Conservation (phyloP, 1,140 invertebrate genomes). For the Drosophila tristis region DNA sequence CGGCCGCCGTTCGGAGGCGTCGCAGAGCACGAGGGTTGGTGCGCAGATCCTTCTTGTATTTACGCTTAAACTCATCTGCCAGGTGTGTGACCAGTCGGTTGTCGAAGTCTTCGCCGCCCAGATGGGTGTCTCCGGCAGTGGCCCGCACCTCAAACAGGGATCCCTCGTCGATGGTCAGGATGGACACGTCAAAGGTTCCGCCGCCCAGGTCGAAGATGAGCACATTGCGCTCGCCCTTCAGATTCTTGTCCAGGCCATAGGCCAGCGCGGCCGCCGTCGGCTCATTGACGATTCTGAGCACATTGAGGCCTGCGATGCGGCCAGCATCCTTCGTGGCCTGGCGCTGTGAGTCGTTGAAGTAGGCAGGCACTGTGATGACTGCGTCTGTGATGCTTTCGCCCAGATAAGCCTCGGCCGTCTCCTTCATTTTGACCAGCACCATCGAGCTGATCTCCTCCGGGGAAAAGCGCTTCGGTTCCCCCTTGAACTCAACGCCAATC, state of each 20-base stretch:
- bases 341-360: constrained; percentile 88
- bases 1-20: constrained; percentile 90
- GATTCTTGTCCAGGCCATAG: constrained; percentile 91
- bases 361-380: constrained; percentile 87
- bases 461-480: constrained; percentile 89
- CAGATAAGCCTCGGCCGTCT: constrained; percentile 92
- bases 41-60: constrained; percentile 92
- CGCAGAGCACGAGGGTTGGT: constrained; percentile 91
- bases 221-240: constrained; percentile 90
- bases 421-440: constrained; percentile 92
- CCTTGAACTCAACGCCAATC: constrained; percentile 90
- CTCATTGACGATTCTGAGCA: constrained; percentile 90
- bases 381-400: constrained; percentile 88
- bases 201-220: constrained; percentile 91
- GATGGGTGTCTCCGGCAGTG: constrained; percentile 90
- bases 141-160: constrained; percentile 91
- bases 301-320: constrained; percentile 88
- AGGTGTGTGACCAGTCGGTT: constrained; percentile 93
- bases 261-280: constrained; percentile 90
- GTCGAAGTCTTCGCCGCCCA: constrained; percentile 92
- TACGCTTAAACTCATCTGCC: constrained; percentile 91
- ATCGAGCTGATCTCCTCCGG: constrained; percentile 92
- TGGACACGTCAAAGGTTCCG: constrained; percentile 93
- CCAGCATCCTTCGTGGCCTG: constrained; percentile 89
- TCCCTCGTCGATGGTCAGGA: constrained; percentile 94